Conservation (phyloP, 2,113 vertebrate species). For the Osmerus mordax region DNA sequence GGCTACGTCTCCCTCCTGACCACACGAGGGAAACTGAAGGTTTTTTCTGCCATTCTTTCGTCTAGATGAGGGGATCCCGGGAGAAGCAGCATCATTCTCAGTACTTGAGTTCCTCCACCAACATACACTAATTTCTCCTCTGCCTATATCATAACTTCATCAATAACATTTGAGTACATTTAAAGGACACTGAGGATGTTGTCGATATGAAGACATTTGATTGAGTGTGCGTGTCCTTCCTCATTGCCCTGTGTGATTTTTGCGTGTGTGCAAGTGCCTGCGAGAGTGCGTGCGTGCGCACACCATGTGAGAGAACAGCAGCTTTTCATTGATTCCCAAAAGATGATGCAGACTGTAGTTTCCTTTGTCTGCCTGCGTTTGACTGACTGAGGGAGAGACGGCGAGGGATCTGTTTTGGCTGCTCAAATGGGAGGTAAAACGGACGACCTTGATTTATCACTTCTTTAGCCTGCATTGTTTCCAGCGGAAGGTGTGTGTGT, state of each 20-base stretch:
- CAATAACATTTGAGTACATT: constrained; percentile 60
- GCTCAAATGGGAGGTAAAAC: constrained; percentile 16
- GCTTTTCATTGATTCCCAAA: constrained; percentile 30
- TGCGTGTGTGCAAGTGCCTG: constrained; percentile 17
- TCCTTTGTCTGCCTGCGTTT: constrained; percentile 36
- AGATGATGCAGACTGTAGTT: constrained; percentile 37
- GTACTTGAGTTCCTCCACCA: constrained; percentile 57
- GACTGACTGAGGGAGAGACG: constrained; percentile 14
- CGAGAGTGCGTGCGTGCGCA: constrained; percentile 17
- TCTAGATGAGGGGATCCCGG: constrained; percentile 42
- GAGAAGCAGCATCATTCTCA: constrained; percentile 43
- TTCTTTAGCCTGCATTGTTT: constrained; percentile 76
- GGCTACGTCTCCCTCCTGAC: constrained; percentile 23
- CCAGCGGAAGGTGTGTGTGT: constrained; percentile 57
- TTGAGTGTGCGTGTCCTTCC: constrained; percentile 34
- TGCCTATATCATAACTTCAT: constrained; percentile 59
- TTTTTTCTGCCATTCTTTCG: constrained; percentile 52
- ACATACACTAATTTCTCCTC: constrained; percentile 53
- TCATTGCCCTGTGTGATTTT: constrained; percentile 9
- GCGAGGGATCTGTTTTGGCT: not conserved
- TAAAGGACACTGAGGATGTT: constrained; percentile 27
- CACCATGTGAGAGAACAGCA: constrained; percentile 33
- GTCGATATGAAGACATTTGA: constrained; percentile 36
- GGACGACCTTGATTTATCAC: constrained; percentile 61
- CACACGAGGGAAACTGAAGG: constrained; percentile 52